phyloP scores from a whole-genome alignment of 2,888 invertebrate genomes.

The Stramonita haemastoma region DNA sequence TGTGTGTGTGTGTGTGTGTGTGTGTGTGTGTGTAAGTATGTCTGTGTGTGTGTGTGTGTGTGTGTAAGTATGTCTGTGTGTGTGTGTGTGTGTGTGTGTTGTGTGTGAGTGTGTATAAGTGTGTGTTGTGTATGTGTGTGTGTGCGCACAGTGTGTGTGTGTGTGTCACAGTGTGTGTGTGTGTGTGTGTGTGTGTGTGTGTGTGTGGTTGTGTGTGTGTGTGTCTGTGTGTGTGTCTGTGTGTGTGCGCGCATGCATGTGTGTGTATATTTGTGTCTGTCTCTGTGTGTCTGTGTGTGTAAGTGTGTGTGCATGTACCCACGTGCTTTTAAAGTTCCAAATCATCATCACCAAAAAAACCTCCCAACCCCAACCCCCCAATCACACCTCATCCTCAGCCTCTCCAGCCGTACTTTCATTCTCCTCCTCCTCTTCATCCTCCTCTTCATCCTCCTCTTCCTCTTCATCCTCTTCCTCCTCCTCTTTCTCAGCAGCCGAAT shows the following conservation, averaged over 20 bases:
- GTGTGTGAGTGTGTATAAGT: no score
- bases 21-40: no score
- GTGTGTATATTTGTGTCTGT: conserved; percentile 22
- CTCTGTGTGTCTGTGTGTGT: conserved; percentile 20
- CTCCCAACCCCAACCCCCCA: background rate
- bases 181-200: no score
- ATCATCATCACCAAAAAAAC: no score
- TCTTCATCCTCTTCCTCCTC: conserved; percentile 18
- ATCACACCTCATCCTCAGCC: conserved; percentile 26
- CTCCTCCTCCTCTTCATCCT: background rate
- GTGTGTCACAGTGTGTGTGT: no score
- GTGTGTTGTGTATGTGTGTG: no score
- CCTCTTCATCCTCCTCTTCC: background rate
- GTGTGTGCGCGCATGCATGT: background rate
- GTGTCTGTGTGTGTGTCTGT: background rate
- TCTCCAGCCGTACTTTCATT: background rate
- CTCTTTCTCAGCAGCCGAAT: background rate
- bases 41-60: no score
- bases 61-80: no score
- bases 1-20: no score
- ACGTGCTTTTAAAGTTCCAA: background rate
- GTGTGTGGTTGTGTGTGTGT: no score
- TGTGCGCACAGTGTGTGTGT: no score
- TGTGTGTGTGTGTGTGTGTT: no score
- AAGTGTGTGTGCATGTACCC: conserved; percentile 25